phyloP scores from a whole-genome alignment of 2,888 invertebrate genomes.

The Galeopsomyia nigrocyanea region DNA sequence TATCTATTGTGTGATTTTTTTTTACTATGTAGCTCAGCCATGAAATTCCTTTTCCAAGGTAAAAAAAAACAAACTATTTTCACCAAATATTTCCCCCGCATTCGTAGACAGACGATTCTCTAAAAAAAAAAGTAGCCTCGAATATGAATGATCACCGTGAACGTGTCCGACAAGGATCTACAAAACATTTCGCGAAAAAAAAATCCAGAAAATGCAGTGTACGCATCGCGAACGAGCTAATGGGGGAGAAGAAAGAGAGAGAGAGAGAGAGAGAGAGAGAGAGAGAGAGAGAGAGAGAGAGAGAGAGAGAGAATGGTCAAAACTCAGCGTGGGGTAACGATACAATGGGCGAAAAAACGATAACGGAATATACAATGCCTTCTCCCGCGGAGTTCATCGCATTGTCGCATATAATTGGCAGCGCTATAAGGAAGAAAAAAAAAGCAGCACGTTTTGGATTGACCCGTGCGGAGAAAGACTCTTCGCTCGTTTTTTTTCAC shows the following conservation, averaged over 20 bases:
- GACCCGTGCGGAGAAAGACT: conserved; percentile 21
- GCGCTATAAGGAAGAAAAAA: conserved; percentile 13
- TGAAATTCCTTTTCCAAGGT: too few species aligned
- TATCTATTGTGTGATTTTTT: too few species aligned
- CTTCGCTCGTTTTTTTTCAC: not conserved
- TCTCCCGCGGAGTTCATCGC: conserved; percentile 37
- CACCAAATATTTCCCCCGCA: not conserved
- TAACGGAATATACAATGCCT: conserved; percentile 45
- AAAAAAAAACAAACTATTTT: not conserved
- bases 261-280: conserved; percentile 13
- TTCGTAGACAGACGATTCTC: not conserved
- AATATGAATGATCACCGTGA: conserved; percentile 29
- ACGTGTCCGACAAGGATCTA: conserved; percentile 30
- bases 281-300: conserved; percentile 36
- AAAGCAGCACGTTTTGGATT: conserved; percentile 37
- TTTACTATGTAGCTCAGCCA: too few species aligned
- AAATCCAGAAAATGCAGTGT: conserved; percentile 31
- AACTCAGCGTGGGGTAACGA: conserved; percentile 27
- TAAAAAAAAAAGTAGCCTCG: conserved; percentile 8
- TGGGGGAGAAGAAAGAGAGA: conserved; percentile 45
- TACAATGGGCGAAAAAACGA: conserved; percentile 35
- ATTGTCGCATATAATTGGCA: conserved; percentile 49
- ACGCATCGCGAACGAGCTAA: conserved; percentile 41
- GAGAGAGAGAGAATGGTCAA: conserved; percentile 47
- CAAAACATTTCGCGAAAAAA: conserved; percentile 39